Evolutionary conservation across 2,797 vertebrate species (phyloP), one percentile per base, ranked within the genome.

Genomic region (Sebastiscus albofasciatus): DNA sequence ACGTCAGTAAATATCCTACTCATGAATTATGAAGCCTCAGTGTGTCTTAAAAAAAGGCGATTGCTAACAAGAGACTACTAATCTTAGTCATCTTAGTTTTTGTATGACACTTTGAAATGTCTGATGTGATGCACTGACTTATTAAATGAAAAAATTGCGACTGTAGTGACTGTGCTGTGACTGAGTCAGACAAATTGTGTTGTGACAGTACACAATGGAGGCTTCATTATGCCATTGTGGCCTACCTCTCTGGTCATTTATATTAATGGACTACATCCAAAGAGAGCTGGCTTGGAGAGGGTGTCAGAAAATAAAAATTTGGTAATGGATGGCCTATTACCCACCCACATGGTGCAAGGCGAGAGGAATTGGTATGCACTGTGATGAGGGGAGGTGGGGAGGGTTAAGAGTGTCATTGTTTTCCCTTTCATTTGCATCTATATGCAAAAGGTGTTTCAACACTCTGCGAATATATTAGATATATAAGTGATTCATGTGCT

Each of bases 271-370:
- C 36, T 74, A 49, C 67, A 86, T 84, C 75, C 80, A 86, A 77
- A 85, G 64, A 81, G 77, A 81, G 77, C 52, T 71, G 66, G 74
- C 76, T 89, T 89, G 72, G 76, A 87, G 80, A 87, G 87, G 84
- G 67, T 88, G 89, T 85, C 83, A 89, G 86, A 81, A 88, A 85
- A 88, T 65, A 90, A 85, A 84, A 84, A 91, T 88, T 77, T 83
- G 87, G 81, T 89, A 89, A 84, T 91, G 80, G 89, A 89, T 85
- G 85, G 82, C 66, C 86, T 85, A 89, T 91, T 93, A 92, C 26
- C 74, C 86, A 83, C 93, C 89, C 90, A 93, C 91, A 75, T 81
- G 4, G 75, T 84, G 81, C 67, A 85, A 82, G 85, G 69, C n/a
- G 49, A 87, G 81, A 91, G 60, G 75, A 80, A 89, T 89, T 86